Base-by-base conservation (phyloP, 1,140 invertebrate species). In the Tachypleus tridentatus region DNA sequence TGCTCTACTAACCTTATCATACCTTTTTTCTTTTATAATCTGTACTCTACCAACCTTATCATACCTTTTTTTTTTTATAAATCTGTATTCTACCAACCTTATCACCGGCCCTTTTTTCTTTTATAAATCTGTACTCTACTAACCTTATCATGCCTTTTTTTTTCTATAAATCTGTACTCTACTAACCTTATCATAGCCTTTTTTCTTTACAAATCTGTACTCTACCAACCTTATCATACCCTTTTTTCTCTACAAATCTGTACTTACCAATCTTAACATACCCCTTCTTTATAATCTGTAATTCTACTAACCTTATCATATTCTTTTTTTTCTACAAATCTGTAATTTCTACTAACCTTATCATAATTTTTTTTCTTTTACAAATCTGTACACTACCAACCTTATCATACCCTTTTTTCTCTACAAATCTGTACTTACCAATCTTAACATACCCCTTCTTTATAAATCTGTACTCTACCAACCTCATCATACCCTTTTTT, bases 121-220 rank as follows among this genome's bases (percentile, higher is more conserved):
- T 58, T 11, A n/a, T 51, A 60, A 68, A 50, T 51, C n/a, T 9
- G 29, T 29, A 29, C 29, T 29, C 29, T 29, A 29, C 64, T 7
- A 49, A 96, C 88, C 82, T 89, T 88, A 71, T 49, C 6, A 9
- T 51, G 52, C 61, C 49, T 11, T 29, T 29, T 57, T 49, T 9
- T 47, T 5, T 7, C 48, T 64, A 49, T 4, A n/a, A 29, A 2
- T 29, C 29, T 29, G 29, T 29, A 29, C 29, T 29, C 29, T 29
- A 29, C 29, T 2, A 29, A 10, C 4, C 5, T 51, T 52, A 49
- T 10, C 64, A 52, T 53, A 47, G 3, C 9, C 10, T 48, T 51
- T 47, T 5, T 47, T 5, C 51, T 53, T 2, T 29, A 29, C 29
- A 29, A 61, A 50, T 9, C 29, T 64, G 60, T 11, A n/a, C 56